Base-by-base conservation (phyloP, 1,140 invertebrate genomes). In the Drosophila lowei region DNA sequence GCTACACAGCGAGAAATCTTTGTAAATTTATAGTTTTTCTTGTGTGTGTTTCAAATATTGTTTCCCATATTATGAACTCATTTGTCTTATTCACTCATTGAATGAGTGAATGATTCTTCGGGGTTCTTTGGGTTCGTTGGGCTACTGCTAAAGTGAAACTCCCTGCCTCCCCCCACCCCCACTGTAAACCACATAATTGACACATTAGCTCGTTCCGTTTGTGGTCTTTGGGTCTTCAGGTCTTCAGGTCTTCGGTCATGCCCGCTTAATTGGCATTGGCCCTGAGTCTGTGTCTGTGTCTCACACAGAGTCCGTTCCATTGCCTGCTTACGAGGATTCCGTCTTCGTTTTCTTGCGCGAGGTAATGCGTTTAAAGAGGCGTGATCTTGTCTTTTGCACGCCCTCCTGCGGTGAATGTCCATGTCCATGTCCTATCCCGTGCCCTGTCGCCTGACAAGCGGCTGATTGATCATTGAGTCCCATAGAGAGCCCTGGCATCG, bases 301-400 rank as follows among this genome's bases (percentile, higher is more conserved):
- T 18, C 18, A 18, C 18, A 18, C 18, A 18, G 18, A 2, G 18
- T 63, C 59, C 44, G 66, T 68, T 23, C 57, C 65, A 66, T 59
- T 43, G 30, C 52, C 59, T 71, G 11, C 34, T 23, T 25, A 25
- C 23, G 23, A 25, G 11, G 11, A 38, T 38, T 38, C 34, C 61
- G 44, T 53, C 77, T 34, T 46, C 15, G 53, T 67, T 60, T 44
- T 66, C 67, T 61, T 50, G 23, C 23, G 23, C 67, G 67, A 65
- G 41, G 59, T 62, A 84, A 79, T 88, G 83, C 66, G 84, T 72
- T 79, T 72, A 79, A 38, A 88, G 83, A 88, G 83, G 83, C 84
- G 83, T 88, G 83, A 88, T 83, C 84, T 64, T 88, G 79, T 88
- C 83, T 88, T 88, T 88, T 79, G 83, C 83, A 83, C 83, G 84